Conservation (phyloP, 2,113 vertebrate species). For the Pteruthius melanotis region DNA sequence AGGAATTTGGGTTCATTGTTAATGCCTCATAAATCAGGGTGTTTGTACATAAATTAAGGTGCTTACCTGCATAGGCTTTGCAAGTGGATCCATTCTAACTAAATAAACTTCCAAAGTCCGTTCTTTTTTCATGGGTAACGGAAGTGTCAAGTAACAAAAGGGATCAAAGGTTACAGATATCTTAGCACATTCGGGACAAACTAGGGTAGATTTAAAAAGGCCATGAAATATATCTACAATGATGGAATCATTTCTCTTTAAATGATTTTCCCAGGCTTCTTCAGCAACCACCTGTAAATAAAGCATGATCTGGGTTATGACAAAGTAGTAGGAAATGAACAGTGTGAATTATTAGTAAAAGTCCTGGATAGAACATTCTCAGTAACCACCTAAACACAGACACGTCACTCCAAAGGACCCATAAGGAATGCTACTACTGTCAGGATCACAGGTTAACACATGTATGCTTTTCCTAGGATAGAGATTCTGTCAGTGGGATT, state of each 20-base stretch:
- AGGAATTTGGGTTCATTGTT: background rate
- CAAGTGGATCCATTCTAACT: constrained; percentile 89
- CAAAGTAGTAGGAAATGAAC: background rate
- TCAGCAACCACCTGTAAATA: constrained; percentile 91
- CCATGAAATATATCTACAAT: constrained; percentile 99
- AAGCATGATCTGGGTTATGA: constrained; percentile 1
- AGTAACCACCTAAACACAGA: background rate
- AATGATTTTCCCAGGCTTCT: constrained; percentile 98
- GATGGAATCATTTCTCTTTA: constrained; percentile 98
- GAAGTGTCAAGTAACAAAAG: constrained; percentile 97
- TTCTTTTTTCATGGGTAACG: constrained; percentile 97
- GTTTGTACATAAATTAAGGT: background rate
- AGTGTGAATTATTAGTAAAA: background rate
- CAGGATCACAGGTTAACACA: background rate
- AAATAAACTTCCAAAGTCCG: constrained; percentile 94
- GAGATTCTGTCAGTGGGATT: background rate
- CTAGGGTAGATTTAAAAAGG: constrained; percentile 97
- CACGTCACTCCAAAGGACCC: background rate
- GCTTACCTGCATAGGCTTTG: constrained; percentile 92
- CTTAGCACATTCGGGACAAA: constrained; percentile 94
- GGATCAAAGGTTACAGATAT: constrained; percentile 98
- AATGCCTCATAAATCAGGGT: background rate
- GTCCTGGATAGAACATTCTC: background rate
- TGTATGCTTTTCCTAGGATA: background rate
- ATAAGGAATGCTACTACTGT: background rate